These are phyloP conservation scores for Myrmophylax atrothorax DNA, from an alignment of 2,113 vertebrate genomes.

Conservation along the genomic window DNA sequence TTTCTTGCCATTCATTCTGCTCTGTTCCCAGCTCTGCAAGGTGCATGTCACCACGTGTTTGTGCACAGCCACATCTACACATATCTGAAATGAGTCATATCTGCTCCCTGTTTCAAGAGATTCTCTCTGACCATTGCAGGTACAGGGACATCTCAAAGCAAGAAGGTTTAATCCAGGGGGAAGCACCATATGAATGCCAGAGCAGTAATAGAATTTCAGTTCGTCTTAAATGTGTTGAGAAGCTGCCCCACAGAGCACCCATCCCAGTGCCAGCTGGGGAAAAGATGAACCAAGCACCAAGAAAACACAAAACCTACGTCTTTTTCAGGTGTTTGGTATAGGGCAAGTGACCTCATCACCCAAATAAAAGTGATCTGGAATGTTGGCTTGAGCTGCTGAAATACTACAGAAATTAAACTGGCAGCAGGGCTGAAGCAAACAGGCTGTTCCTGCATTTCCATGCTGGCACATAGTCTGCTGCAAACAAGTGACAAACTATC, in stretches of 20 bases:
- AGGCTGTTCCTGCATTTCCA: background rate
- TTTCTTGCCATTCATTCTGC: background rate
- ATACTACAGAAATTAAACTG: background rate
- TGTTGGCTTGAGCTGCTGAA: background rate
- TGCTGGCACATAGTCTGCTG: background rate
- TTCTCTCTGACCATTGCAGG: background rate
- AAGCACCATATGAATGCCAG: background rate
- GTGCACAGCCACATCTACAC: background rate
- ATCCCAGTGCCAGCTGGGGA: background rate
- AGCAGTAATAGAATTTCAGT: background rate
- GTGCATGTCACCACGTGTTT: background rate
- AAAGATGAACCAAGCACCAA: background rate
- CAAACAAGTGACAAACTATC: background rate
- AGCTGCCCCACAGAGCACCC: background rate
- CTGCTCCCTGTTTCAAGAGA: background rate
- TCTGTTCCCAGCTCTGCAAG: background rate
- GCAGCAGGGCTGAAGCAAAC: background rate
- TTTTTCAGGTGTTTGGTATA: background rate
- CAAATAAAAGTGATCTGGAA: background rate
- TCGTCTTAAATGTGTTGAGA: background rate
- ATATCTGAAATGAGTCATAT: rapidly evolving
- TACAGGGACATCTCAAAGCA: background rate
- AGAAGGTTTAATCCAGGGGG: rapidly evolving
- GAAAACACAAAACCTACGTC: background rate
- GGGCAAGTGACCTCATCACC: background rate